Base-by-base conservation (phyloP, 1,140 invertebrate species). In the Drosophila hydei region DNA sequence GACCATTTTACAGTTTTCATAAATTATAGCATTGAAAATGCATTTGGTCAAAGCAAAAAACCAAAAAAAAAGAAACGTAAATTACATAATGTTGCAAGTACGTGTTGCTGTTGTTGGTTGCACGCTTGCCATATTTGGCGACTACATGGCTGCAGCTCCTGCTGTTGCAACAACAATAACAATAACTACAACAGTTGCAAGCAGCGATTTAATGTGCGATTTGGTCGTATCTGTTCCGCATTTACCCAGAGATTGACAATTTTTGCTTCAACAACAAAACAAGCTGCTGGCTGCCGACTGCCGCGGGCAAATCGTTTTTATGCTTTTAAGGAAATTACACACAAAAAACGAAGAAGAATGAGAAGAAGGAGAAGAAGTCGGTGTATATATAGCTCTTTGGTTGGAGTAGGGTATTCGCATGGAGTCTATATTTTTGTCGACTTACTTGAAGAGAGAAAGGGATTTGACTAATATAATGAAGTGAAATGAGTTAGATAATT, bases 301-400 rank as follows among this genome's bases (percentile, higher is more conserved):
- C 36, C 33, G 4, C 38, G 25, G 59, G 72, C 72, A 74, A 74
- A 74, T 74, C 67, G 72, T 70, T 74, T 74, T 70, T 70, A 58
- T 58, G 67, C 72, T 74, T 74, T 74, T 74, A 74, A 74, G 72
- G 67, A 74, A 71, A 74, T 74, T 70, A 42, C 51, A 59, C 9
- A 18, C 42, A 58, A 55, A 30, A 38, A 55, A n/a, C n/a, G 59
- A 33, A 27, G 30, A 30, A 40, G 21, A 58, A 21, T 30, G n/a
- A n/a, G n/a, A 23, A 23, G 4, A 23, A 33, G 30, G 11, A 33
- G 9, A 1, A 0, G 30, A 11, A 33, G 21, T 23, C 21, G 21
- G 21, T 4, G 7, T 7, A 38, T 38, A 5, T 38, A n/a, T 14
- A 40, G 36, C 12, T 40, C 4, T 14, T 40, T 1, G 36, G 38